A percentile compares a stretch with the other conserved stretches of the same genome.
These are phyloP conservation scores for Gallinago undulata DNA, from an alignment of 2,113 vertebrate species.

Conservation along the genomic window DNA sequence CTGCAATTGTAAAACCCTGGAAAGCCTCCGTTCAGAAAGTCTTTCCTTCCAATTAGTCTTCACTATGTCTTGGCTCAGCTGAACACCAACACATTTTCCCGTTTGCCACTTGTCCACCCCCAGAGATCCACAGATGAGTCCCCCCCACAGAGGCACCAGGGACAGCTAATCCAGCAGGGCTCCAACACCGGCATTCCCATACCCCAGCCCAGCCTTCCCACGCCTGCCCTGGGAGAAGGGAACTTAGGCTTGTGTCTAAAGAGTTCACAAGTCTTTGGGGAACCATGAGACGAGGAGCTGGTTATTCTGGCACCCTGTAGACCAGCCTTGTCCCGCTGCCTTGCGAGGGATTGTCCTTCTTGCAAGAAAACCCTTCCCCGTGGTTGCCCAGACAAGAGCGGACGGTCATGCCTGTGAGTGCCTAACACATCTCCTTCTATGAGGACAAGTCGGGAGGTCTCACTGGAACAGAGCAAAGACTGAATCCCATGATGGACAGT, in stretches of 20 bases:
- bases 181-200: accelerated
- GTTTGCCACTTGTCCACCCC: background rate
- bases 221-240: background rate
- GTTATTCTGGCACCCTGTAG: background rate
- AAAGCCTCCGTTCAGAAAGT: background rate
- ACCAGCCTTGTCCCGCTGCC: background rate
- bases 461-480: background rate
- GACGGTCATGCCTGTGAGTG: background rate
- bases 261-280: accelerated
- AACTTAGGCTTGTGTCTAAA: background rate
- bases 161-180: background rate
- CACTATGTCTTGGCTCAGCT: background rate
- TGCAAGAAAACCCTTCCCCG: background rate
- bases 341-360: background rate
- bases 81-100: background rate
- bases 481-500: background rate
- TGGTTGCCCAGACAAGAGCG: background rate
- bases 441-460: background rate
- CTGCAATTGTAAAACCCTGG: background rate
- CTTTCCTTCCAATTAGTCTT: background rate
- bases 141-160: background rate
- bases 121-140: background rate
- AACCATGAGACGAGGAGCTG: background rate
- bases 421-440: accelerated
- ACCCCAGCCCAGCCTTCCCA: background rate